A percentile compares a stretch with the other conserved stretches of the same genome.
Evolutionary conservation across 2,797 vertebrate genomes (phyloP).

Genomic region (Myotis vivesi): DNA sequence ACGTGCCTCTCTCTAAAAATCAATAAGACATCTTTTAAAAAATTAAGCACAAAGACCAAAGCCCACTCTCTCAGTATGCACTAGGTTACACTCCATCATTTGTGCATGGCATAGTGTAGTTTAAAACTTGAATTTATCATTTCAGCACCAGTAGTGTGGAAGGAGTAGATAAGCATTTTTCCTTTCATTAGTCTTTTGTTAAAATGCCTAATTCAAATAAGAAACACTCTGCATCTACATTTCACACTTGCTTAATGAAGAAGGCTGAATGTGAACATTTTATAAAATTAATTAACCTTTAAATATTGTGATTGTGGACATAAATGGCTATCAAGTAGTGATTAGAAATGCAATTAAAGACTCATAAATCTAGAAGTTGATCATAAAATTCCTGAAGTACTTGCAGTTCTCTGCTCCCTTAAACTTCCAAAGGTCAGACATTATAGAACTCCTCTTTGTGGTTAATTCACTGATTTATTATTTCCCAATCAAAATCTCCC

Average conservation of each 20-base stretch:
- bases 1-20: neutral
- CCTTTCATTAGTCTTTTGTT: neutral
- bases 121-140: neutral
- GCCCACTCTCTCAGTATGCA: too few relatives aligned
- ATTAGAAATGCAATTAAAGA: constrained; percentile 18
- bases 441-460: neutral
- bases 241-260: constrained; percentile 24
- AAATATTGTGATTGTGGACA: neutral
- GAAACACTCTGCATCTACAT: neutral
- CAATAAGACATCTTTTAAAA: neutral
- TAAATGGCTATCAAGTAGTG: neutral
- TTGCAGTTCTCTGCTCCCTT: neutral
- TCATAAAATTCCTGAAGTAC: neutral
- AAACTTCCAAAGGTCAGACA: neutral
- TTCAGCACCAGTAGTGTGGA: neutral
- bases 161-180: neutral
- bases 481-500: constrained; percentile 7
- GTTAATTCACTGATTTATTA: neutral
- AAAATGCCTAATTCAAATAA: constrained; percentile 16
- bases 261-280: neutral
- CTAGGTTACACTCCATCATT: neutral
- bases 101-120: neutral
- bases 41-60: neutral
- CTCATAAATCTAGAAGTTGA: neutral
- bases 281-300: constrained; percentile 13